Evolutionary conservation across 92 coral and sea anemone species (phyloP), one percentile per base, ranked within the genome.

Genomic region (Pocillopora meandrina): DNA sequence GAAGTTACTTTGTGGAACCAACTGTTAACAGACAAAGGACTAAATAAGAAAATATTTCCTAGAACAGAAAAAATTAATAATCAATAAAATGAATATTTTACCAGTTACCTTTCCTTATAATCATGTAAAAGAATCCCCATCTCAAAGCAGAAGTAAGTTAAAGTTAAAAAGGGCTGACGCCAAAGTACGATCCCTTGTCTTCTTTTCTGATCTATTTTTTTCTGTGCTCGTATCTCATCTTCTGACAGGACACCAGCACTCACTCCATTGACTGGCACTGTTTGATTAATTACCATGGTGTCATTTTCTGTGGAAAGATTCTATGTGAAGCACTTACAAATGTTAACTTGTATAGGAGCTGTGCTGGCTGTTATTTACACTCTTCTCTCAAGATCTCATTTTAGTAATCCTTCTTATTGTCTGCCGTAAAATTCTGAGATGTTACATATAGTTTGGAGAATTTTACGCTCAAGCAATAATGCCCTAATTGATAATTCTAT

Each of bases 171-270:
- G 12, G 98, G 98, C 62, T 67, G 93, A 65, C 87, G 91, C 98
- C 98, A 96, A 3, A 96, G 92, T 13, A 96, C 98, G 42, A 96
- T 94, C 42, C 92, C 91, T 49, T 92, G 98, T 19, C 98, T 90
- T 42, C 81, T 86, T 68, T 87, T 90, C 78, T 95, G 94, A 69
- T 96, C 98, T 65, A 96, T 74, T 75, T 92, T 96, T 61, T 89
- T 83, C 87, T 96, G 95, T 64, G 79, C 81, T 55, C 83, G 83
- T 84, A 90, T 79, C 70, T 92, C 92, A 78, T 87, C 92, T 63
- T 94, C 94, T 60, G 86, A 35, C 49, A 74, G 14, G 9, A 63
- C 55, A 62, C 61, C 79, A n/a, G 64, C 80, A n/a, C 86, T 21
- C 5, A 26, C 31, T 49, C 35, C 80, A 61, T 64, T 55, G 64